Evolutionary conservation across 2,888 invertebrate species (phyloP).

Genomic region (Eugnorisma glareosa): DNA sequence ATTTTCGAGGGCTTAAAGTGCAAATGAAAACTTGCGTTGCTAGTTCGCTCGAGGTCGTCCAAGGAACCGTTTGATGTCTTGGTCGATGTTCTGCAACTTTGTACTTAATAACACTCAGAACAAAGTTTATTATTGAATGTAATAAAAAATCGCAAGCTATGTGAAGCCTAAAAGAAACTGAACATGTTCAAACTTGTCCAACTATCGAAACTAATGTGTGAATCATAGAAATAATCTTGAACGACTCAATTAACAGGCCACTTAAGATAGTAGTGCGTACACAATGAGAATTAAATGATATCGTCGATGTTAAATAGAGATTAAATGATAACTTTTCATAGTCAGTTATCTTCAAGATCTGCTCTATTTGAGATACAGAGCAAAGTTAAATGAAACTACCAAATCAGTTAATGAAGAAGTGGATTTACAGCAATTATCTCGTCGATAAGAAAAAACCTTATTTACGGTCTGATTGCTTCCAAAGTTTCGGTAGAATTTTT

Average conservation of each 20-base stretch:
- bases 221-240: conserved; percentile 32
- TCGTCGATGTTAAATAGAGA: conserved; percentile 12
- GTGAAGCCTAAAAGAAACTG: background rate
- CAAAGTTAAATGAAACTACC: background rate
- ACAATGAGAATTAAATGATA: conserved; percentile 24
- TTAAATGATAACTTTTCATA: conserved; percentile 8
- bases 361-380: background rate
- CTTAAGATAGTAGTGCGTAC: conserved; percentile 17
- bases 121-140: background rate
- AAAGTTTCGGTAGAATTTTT: background rate
- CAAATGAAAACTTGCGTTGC: background rate
- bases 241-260: conserved; percentile 26
- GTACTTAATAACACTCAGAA: background rate
- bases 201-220: conserved; percentile 16
- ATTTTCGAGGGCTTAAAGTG: background rate
- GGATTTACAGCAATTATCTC: background rate
- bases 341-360: background rate
- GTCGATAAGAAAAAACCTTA: background rate
- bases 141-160: background rate
- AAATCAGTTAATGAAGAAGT: background rate
- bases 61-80: background rate
- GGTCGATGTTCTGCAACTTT: background rate
- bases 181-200: conserved; percentile 39
- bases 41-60: background rate
- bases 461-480: background rate